Base-by-base conservation (phyloP, 2,888 invertebrate genomes). In the Stenodera caucasica region DNA sequence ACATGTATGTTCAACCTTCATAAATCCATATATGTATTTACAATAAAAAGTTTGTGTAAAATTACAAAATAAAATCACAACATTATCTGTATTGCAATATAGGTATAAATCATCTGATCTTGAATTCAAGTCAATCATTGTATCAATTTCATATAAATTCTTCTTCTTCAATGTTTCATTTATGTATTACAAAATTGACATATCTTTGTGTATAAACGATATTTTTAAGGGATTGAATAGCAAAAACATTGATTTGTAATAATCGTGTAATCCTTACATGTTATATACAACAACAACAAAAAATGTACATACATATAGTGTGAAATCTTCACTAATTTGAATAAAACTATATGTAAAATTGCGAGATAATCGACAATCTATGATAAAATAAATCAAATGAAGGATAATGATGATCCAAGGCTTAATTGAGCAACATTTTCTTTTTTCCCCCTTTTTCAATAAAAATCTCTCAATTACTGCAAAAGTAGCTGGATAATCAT, bases 101-200 rank as follows among this genome's bases (percentile, higher is more conserved):
- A n/a, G n/a, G n/a, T 35, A 14, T n/a, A 35, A 35, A 40, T 40
- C 37, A 40, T 18, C 37, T 37, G 15, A 37, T 15, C 37, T 37
- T 37, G 37, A 37, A 37, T 14, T n/a, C 15, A 8, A 37, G 15
- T 15, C 15, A 37, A 37, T 37, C 37, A 14, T 14, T 35, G 35
- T 35, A 35, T 35, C 14, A 14, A 37, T 37, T 37, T 14, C 14
- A 6, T 8, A 15, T 14, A 3, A 37, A 15, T 14, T 37, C 0
- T n/a, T n/a, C 37, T 15, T 14, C 2, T 37, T 37, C 37, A 37
- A 33, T 33, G 33, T 33, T 33, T 35, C 35, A 14, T 6, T 40
- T 40, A 40, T 40, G n/a, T n/a, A n/a, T n/a, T 40, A 40, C 40
- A 40, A 40, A 40, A 18, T 21, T 40, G 18, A 40, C 37, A 40